These are phyloP conservation scores for Pteronotus mesoamericanus DNA, from an alignment of 2,797 vertebrate species.

Conservation along the genomic window DNA sequence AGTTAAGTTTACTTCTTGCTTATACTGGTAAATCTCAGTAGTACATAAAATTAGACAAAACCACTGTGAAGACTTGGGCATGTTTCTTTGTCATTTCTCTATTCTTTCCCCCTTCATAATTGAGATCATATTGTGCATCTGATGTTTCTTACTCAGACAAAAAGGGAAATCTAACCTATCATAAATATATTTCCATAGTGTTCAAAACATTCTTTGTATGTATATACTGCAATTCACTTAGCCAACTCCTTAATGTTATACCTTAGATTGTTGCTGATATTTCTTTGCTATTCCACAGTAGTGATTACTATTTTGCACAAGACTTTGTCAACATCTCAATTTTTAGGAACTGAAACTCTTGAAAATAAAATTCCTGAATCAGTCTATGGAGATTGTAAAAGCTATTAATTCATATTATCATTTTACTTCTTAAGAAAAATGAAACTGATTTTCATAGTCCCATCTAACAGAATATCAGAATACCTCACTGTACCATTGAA, in stretches of 20 bases:
- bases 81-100: neutral
- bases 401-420: neutral
- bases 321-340: neutral
- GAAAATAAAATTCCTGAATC: neutral
- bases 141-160: neutral
- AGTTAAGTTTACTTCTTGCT: neutral
- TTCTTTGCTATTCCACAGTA: neutral
- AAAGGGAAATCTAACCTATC: neutral
- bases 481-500: neutral
- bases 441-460: neutral
- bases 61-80: neutral
- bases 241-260: neutral
- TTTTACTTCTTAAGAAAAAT: neutral
- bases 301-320: neutral
- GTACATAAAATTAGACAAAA: neutral
- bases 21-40: neutral
- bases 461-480: neutral
- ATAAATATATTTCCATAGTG: neutral
- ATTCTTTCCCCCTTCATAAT: neutral
- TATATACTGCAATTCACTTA: neutral
- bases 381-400: neutral
- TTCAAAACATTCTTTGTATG: neutral
- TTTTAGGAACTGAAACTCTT: neutral
- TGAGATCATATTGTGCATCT: neutral
- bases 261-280: slow-evolving; percentile 7